Conservation (phyloP, 2,113 vertebrate genomes). For the Nymphicus hollandicus region DNA sequence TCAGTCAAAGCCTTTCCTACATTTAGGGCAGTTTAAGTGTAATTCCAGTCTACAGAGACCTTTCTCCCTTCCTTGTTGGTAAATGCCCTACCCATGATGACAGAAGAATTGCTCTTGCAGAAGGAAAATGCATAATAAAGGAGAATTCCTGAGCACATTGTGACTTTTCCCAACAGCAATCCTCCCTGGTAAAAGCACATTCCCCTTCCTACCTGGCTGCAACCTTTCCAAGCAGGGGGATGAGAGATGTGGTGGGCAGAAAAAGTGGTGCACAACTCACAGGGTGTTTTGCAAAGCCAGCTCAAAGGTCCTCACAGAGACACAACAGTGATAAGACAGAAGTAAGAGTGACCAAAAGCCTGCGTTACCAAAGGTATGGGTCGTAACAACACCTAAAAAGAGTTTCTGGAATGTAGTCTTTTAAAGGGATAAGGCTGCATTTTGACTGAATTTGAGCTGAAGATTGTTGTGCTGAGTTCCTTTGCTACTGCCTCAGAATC, state of each 20-base stretch:
- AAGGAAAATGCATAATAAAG: neutral
- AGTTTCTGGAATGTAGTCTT: neutral
- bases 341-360: neutral
- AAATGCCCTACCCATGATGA: neutral
- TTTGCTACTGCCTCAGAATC: neutral
- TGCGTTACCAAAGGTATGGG: neutral
- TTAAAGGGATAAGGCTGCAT: neutral
- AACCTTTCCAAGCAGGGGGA: neutral
- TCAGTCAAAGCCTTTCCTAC: neutral
- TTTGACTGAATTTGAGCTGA: neutral
- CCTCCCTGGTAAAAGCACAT: accelerated
- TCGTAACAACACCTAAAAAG: neutral
- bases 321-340: conserved; percentile 49
- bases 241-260: neutral
- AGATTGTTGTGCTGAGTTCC: neutral
- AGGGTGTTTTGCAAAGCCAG: neutral
- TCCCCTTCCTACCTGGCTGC: neutral
- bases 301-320: neutral
- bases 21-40: neutral
- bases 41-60: neutral
- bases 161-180: neutral
- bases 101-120: neutral
- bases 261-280: neutral
- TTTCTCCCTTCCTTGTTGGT: neutral
- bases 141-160: neutral